Percentiles rank a stretch among this genome's conserved stretches.
phyloP scores from a whole-genome alignment of 2,888 invertebrate genomes.

The Poecilobothrus nobilitatus region DNA sequence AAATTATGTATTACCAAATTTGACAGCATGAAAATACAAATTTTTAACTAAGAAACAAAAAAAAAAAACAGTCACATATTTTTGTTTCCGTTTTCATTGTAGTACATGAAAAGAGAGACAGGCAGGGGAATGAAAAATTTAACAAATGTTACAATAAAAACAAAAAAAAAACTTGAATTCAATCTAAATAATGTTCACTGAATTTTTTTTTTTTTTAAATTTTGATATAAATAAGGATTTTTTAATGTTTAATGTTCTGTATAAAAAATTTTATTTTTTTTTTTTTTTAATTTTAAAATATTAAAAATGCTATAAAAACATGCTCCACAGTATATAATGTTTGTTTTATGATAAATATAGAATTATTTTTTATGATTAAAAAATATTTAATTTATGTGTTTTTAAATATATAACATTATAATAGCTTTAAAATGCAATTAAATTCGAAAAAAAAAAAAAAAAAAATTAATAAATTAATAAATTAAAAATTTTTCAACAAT shows the following conservation, averaged over 20 bases:
- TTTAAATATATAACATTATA: conserved; percentile 15
- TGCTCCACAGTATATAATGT: conserved; percentile 6
- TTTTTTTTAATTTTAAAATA: not conserved
- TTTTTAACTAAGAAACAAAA: not conserved
- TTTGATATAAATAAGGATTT: not conserved
- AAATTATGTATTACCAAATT: not conserved
- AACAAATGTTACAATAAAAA: too few relatives aligned
- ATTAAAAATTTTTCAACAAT: conserved; percentile 18
- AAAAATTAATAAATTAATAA: conserved; percentile 23
- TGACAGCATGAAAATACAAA: not conserved
- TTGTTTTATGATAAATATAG: not conserved
- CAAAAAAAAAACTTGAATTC: not conserved
- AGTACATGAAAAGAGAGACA: not conserved
- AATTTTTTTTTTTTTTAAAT: not conserved
- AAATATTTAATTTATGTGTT: not conserved
- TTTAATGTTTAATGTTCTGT: not conserved
- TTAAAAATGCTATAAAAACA: not conserved
- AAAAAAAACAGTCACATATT: not conserved
- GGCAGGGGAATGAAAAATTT: not conserved
- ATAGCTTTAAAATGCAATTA: conserved; percentile 23
- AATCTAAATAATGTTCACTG: not conserved
- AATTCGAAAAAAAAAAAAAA: conserved; percentile 26
- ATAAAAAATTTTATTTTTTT: not conserved
- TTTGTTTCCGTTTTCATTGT: not conserved
- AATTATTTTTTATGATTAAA: not conserved